These are phyloP conservation scores for Labia minor DNA, from an alignment of 2,888 invertebrate species.

Conservation along the genomic window DNA sequence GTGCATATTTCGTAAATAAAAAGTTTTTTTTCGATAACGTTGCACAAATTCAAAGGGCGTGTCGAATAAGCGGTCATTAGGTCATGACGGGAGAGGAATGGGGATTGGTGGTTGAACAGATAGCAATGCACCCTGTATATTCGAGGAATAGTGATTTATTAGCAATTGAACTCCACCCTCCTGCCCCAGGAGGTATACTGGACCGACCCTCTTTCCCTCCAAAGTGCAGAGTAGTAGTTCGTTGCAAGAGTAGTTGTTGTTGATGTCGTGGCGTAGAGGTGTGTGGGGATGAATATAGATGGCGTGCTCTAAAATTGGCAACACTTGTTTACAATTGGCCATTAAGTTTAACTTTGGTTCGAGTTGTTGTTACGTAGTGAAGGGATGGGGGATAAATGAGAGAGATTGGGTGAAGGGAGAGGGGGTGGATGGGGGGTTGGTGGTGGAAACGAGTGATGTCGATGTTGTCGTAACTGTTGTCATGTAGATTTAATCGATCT, in stretches of 20 bases:
- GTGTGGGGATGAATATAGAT: conserved; percentile 13
- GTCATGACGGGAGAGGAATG: background rate
- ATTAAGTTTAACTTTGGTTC: background rate
- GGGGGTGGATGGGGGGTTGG: background rate
- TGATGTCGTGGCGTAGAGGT: background rate
- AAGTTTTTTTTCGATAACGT: too few species aligned
- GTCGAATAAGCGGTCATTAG: background rate
- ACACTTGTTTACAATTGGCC: conserved; percentile 13
- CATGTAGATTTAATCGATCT: conserved; percentile 8
- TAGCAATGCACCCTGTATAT: background rate
- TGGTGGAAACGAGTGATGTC: too few species aligned
- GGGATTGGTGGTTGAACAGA: background rate
- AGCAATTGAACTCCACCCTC: background rate
- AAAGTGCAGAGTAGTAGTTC: too few species aligned
- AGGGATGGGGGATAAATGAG: background rate
- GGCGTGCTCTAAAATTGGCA: conserved; percentile 5
- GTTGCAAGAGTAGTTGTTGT: background rate
- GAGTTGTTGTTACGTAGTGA: background rate
- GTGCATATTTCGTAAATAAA: too few species aligned
- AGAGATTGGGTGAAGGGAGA: background rate
- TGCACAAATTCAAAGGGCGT: background rate
- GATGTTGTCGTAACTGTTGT: conserved; percentile 8
- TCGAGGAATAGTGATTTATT: conserved; percentile 13
- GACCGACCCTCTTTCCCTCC: background rate
- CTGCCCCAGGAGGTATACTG: background rate